Conservation (phyloP, 2,797 vertebrate genomes). For the Lacerta agilis region DNA sequence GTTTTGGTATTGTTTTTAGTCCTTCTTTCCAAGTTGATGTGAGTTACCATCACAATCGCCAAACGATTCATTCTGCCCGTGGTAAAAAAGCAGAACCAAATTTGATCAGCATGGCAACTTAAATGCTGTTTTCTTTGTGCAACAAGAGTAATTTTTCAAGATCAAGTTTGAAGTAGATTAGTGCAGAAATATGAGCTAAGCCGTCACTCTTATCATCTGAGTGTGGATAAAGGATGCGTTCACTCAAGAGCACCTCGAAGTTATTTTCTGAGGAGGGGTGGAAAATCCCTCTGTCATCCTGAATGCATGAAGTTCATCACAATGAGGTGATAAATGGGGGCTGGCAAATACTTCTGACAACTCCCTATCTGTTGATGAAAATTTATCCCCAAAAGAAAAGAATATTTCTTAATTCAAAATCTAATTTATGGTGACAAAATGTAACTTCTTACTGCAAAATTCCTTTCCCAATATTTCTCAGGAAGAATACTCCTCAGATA, state of each 20-base stretch:
- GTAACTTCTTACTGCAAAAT: constrained; percentile 31
- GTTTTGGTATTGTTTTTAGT: constrained; percentile 54
- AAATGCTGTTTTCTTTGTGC: constrained; percentile 69
- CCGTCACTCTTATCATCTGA: constrained; percentile 68
- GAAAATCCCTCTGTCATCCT: constrained; percentile 30
- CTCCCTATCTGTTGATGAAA: constrained; percentile 15
- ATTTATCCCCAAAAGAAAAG: constrained; percentile 36
- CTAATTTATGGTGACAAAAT: constrained; percentile 35
- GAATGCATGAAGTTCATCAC: constrained; percentile 40
- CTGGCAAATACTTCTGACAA: constrained; percentile 54
- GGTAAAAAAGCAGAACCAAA: constrained; percentile 70
- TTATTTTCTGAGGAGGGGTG: constrained; percentile 56
- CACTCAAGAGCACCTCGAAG: constrained; percentile 63
- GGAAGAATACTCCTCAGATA: constrained; percentile 14
- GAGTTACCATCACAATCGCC: constrained; percentile 56
- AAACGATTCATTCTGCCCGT: constrained; percentile 65
- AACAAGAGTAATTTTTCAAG: constrained; percentile 72
- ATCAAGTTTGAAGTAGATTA: constrained; percentile 73
- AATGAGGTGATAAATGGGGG: constrained; percentile 50
- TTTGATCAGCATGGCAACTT: constrained; percentile 68
- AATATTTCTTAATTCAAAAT: constrained; percentile 59
- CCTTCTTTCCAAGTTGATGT: constrained; percentile 54
- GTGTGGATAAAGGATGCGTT: constrained; percentile 72
- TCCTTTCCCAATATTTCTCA: constrained; percentile 4
- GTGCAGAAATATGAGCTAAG: constrained; percentile 74